Percentiles rank a stretch among this genome's conserved stretches.
phyloP scores from a whole-genome alignment of 2,888 invertebrate species.

The Agriopis leucophaearia region DNA sequence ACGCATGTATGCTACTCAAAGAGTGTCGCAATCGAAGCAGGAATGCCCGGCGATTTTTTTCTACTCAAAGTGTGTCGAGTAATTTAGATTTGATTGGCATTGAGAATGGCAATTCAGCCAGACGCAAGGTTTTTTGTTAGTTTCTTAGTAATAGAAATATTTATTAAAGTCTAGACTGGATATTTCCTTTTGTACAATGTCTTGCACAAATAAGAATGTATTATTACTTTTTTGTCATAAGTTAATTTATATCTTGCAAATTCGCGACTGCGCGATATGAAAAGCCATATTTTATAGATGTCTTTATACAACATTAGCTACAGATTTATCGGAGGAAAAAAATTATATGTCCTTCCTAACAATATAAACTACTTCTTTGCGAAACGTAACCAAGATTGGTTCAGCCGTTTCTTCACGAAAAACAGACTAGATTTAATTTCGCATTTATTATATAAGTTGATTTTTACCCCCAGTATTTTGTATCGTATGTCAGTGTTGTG shows the following conservation, averaged over 20 bases:
- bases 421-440: background rate
- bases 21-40: no score
- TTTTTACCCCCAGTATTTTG: conserved; percentile 14
- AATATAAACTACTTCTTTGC: background rate
- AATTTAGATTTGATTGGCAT: background rate
- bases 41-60: no score
- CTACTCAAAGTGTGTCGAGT: no score
- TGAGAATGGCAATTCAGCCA: background rate
- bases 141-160: background rate
- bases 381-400: background rate
- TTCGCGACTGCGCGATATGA: no score
- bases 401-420: background rate
- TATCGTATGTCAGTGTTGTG: conserved; percentile 31
- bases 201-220: background rate
- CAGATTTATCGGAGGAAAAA: no score
- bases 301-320: no score
- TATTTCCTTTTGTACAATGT: background rate
- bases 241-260: background rate
- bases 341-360: no score
- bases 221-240: background rate
- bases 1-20: no score
- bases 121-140: background rate
- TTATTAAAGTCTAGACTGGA: background rate
- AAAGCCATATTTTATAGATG: no score
- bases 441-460: background rate